A percentile compares a stretch with the other conserved stretches of the same genome.
Conservation (phyloP, 2,888 invertebrate genomes). For the Phytoseiulus persimilis region DNA sequence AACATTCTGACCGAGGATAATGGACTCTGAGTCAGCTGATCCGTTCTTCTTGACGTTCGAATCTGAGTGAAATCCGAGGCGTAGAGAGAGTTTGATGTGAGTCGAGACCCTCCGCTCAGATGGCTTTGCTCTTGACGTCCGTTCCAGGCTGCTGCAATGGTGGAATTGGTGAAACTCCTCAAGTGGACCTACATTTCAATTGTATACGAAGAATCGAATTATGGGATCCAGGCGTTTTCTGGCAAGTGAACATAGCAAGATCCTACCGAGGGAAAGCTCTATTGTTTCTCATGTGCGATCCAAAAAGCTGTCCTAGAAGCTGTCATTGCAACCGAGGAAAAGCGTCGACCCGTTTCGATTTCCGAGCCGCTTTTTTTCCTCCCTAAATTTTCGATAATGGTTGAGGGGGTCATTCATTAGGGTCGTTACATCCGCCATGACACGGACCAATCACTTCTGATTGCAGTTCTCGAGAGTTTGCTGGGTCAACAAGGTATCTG, state of each 20-base stretch:
- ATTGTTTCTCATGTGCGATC: no score
- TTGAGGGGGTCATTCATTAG: conserved; percentile 22
- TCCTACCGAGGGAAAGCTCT: no score
- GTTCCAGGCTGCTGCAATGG: conserved; percentile 66
- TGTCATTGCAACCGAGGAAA: no score
- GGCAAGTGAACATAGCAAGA: conserved; percentile 42
- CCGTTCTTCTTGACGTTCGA: no score
- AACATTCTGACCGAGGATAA: no score
- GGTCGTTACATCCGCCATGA: background rate
- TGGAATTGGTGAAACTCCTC: conserved; percentile 75
- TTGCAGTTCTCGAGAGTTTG: conserved; percentile 74
- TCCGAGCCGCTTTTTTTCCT: background rate
- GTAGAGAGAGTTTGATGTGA: no score
- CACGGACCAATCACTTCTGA: background rate
- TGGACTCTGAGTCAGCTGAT: no score
- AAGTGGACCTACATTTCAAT: conserved; percentile 90
- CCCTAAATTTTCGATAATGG: background rate
- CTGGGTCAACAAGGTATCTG: conserved; percentile 75
- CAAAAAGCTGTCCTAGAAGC: no score
- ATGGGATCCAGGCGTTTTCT: conserved; percentile 69
- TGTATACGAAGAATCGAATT: conserved; percentile 90
- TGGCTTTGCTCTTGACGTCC: background rate
- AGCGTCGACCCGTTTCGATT: no score
- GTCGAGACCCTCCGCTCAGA: no score
- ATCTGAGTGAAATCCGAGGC: no score